Evolutionary conservation across 2,888 invertebrate species (phyloP), one percentile per base, ranked within the genome.

Genomic region (Drosophila cognata): DNA sequence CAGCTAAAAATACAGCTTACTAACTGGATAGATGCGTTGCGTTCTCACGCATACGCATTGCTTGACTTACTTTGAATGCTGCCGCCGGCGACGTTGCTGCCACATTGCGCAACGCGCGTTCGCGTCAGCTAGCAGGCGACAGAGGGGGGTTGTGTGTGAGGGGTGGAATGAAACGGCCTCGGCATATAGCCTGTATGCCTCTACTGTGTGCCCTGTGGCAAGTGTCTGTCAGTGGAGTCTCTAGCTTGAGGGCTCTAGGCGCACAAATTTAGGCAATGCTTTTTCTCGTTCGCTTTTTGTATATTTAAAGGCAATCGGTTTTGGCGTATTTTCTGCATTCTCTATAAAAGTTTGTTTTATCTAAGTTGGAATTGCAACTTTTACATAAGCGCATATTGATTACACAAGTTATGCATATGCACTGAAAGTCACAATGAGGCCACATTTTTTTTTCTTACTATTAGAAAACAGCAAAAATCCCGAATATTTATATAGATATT

Each of bases 31-130:
- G 25, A 58, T 50, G 48, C 36, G 43, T 31, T 58, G 56, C 41
- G 59, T 59, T 80, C 71, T 78, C 78, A 81, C 78, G 78, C 78
- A 78, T 71, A 68, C 78, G 73, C 78, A 55, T 71, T 63, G 83
- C 83, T 74, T 80, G 87, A 82, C 83, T 89, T 84, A 89, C 84
- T 81, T 84, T 87, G 61, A 72, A 53, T 41, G 70, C 84, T 77
- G 81, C 71, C 70, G 73, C 72, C 81, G 87, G 69, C 71, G 78
- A 67, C 78, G 77, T 72, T 73, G 71, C 66, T 79, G 82, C 71
- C 79, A 78, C 89, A 87, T 87, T 87, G 87, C 87, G 87, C 87
- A 87, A 87, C 89, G 87, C 89, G 84, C 81, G 71, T 69, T 59
- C 61, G 41, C 63, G 62, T 52, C 53, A 46, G 16, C 25, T 33